Evolutionary conservation across 1,140 invertebrate species (phyloP), one percentile per base, ranked within the genome.

Genomic region (Cheumatopsyche charites): DNA sequence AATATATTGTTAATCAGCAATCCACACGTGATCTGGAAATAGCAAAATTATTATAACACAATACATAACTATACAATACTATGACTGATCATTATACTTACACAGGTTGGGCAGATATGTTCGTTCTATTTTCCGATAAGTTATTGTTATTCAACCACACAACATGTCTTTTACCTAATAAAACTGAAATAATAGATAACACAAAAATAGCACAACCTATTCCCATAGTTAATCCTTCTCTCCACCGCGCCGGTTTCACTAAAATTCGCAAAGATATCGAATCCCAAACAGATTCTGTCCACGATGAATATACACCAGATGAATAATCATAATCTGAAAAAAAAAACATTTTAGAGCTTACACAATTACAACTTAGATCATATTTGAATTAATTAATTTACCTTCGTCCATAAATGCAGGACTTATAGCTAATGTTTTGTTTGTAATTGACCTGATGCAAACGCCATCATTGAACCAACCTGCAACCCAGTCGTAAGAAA

Each of bases 241-340:
- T 89, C 45, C 82, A 81, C 55, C 85, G 83, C 41, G 92, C 87
- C 62, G 95, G 92, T 77, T 91, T 87, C 5, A 97, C 82, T 79
- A 96, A 97, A 81, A 97, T 89, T 70, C 92, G 86, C 23, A 93
- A 87, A 68, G 86, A 89, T 70, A 94, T 86, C 17, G 85, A 81
- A 41, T 86, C 80, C 95, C 95, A 97, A 11, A 91, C 87, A 1
- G 94, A 96, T 86, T 98, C 95, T 19, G 94, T 93, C 95, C 95
- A 98, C 7, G 94, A 91, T 0, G 95, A 94, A 81, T 91, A 97
- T 71, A 88, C 47, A 1, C 89, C 89, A 0, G 92, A 94, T 21
- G 84, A 83, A 88, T 92, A 92, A 78, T 96, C 86, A 79, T 96
- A 95, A 77, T 87, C 93, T 94, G 78, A 19, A 71, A 13, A 21